These are phyloP conservation scores for Elaphurus davidianus DNA, from an alignment of 2,113 vertebrate species.

Conservation along the genomic window DNA sequence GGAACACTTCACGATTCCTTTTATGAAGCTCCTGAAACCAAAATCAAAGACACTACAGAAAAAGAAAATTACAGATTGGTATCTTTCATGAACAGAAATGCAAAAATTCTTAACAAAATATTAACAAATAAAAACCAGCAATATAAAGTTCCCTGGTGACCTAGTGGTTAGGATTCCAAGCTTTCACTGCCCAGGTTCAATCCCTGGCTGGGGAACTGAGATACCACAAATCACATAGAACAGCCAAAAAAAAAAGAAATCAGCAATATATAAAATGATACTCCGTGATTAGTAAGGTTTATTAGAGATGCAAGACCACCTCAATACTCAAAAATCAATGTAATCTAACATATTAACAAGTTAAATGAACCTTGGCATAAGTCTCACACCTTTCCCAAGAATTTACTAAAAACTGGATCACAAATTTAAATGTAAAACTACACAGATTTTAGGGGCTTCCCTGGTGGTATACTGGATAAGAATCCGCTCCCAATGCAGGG, in stretches of 20 bases:
- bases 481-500: background rate
- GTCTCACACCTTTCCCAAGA: background rate
- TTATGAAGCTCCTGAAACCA: background rate
- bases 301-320: background rate
- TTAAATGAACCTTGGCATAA: background rate
- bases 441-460: background rate
- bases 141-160: background rate
- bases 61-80: background rate
- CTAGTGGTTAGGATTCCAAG: background rate
- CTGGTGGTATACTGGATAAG: background rate
- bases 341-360: background rate
- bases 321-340: background rate
- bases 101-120: background rate
- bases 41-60: background rate
- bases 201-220: background rate
- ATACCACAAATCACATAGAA: rapidly evolving
- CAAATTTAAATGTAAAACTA: background rate
- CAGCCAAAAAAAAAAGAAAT: background rate
- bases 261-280: background rate
- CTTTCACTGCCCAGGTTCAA: background rate
- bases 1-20: background rate
- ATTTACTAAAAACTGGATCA: background rate
- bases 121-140: background rate
- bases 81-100: background rate
- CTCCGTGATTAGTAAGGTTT: background rate